These are phyloP conservation scores for Mastigias papua DNA, from an alignment of 30 jellyfish, hydroid and myxozoan genomes.

Conservation along the genomic window DNA sequence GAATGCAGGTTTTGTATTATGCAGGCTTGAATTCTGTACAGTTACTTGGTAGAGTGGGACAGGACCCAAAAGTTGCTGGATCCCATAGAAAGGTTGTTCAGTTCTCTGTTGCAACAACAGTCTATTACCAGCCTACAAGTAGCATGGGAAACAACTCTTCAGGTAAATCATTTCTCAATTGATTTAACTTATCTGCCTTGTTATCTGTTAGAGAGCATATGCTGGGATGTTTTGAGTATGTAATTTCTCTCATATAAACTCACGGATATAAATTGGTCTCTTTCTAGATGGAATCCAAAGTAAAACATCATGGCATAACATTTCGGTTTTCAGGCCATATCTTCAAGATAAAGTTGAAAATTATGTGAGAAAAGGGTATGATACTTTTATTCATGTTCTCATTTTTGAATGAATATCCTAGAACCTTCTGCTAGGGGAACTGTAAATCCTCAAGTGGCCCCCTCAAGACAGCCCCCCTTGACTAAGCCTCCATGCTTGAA, in stretches of 20 bases:
- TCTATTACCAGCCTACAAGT: constrained; percentile 47
- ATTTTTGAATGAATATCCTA: no score
- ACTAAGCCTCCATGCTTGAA: no score
- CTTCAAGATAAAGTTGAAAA: constrained; percentile 78
- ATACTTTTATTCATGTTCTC: no score
- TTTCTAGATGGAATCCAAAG: constrained; percentile 24
- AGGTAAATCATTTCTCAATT: no score
- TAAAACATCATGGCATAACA: constrained; percentile 87
- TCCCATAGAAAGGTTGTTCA: constrained; percentile 76
- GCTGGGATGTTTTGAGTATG: no score
- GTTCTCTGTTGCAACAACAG: constrained; percentile 82
- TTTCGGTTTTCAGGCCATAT: constrained; percentile 81
- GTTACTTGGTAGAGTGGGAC: constrained; percentile 93
- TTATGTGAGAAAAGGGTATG: constrained; percentile 80
- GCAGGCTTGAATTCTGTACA: constrained; percentile 84
- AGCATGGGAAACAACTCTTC: neutral
- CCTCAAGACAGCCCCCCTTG: no score
- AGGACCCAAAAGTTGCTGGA: constrained; percentile 86
- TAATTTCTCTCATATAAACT: no score
- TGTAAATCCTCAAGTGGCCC: no score
- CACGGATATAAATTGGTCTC: no score
- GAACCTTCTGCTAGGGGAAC: no score
- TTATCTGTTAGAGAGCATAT: no score
- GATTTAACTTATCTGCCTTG: no score
- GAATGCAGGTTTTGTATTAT: neutral